A percentile compares a stretch with the other conserved stretches of the same genome.
These are phyloP conservation scores for Yponomeuta plumbellus DNA, from an alignment of 2,888 invertebrate species.

Conservation along the genomic window DNA sequence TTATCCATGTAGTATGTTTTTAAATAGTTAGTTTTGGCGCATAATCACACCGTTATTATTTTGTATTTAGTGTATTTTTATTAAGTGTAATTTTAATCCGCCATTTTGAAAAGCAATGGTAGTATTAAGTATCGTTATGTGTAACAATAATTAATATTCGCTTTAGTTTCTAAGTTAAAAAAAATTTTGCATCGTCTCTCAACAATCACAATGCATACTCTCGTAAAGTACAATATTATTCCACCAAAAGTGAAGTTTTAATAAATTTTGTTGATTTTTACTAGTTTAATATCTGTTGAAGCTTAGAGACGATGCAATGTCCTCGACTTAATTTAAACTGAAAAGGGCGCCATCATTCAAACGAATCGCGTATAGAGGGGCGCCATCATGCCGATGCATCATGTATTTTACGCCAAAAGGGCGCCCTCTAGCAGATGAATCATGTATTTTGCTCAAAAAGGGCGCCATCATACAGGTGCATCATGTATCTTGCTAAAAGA, in stretches of 20 bases:
- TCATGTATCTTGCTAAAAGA: no score
- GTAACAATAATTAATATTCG: not conserved
- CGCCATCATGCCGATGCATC: not conserved
- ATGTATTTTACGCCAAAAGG: no score
- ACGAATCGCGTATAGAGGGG: not conserved
- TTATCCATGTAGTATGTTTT: not conserved
- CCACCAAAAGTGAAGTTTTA: not conserved
- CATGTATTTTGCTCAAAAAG: no score
- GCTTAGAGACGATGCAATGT: not conserved
- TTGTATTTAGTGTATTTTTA: not conserved
- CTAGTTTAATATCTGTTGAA: slow-evolving; percentile 1
- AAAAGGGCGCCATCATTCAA: not conserved
- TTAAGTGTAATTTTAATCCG: not conserved
- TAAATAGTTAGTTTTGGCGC: not conserved
- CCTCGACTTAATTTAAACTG: not conserved
- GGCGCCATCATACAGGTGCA: no score
- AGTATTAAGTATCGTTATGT: not conserved
- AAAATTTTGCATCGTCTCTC: not conserved
- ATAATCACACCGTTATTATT: slow-evolving; percentile 8
- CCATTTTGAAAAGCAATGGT: not conserved
- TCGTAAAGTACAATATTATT: not conserved
- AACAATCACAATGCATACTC: not conserved
- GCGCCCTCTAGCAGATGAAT: no score
- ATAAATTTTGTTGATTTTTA: not conserved
- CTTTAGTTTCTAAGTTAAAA: not conserved